Base-by-base conservation (phyloP, 2,113 vertebrate species). In the Bagarius yarrelli region DNA sequence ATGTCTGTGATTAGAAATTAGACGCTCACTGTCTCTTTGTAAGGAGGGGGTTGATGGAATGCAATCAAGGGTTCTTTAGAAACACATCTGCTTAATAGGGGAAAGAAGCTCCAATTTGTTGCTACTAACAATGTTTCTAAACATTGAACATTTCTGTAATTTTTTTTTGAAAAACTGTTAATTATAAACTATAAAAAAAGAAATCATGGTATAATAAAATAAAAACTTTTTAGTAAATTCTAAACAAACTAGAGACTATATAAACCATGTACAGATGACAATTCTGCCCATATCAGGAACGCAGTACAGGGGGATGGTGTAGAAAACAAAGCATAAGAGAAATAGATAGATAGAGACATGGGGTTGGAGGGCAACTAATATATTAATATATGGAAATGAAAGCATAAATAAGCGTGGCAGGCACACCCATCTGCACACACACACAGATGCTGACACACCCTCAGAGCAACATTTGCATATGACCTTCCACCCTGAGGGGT, bases 321-420 rank as follows among this genome's bases (percentile, higher is more conserved):
- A 32, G 61, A 75, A 71, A 76, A 83, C 53, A 78, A 79, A 80
- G 82, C 64, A 19, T 75, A 76, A 76, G 64, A 75, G 72, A 70
- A 79, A 83, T 80, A 63, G 56, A 53, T 84, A 56, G 83, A 32
- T 47, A 75, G 44, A 36, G 72, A 63, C 71, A 61, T 18, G 19
- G 27, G 44, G 72, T 50, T 67, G 67, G 21, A n/a, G 64, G 76
- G 64, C 59, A 73, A 80, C 73, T 84, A 72, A 84, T 84, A 79
- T 83, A 83, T 79, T 83, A 73, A 83, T 83, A 61, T 80, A 84
- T 84, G 83, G 83, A 80, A 84, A 84, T 84, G 18, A 71, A 84
- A 61, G 55, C 83, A 76, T 55, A 74, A 79, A 80, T 74, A 84
- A 76, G 78, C 56, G 72, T 84, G 78, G 83, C 83, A 84, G 83